Evolutionary conservation across 2,888 invertebrate genomes (phyloP).

Genomic region (Hylaea fasciaria): DNA sequence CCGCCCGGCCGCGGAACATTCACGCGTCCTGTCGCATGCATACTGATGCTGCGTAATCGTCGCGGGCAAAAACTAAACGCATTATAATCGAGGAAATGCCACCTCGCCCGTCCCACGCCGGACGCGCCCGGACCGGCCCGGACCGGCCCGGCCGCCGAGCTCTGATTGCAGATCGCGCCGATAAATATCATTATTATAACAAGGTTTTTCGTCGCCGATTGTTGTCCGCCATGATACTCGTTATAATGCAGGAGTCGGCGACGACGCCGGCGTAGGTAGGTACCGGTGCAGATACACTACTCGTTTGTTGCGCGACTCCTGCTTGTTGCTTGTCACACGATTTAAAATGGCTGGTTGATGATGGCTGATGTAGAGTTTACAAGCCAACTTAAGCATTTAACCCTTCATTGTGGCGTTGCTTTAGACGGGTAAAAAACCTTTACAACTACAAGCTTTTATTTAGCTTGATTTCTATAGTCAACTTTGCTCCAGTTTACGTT

Average conservation of each 20-base stretch:
- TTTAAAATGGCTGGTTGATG: too few species aligned
- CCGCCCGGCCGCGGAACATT: conserved; percentile 30
- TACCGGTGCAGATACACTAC: conserved; percentile 2
- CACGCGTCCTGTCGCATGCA: conserved; percentile 66
- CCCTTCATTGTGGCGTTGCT: too few species aligned
- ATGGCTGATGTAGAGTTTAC: too few species aligned
- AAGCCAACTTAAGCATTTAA: too few species aligned
- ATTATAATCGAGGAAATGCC: conserved; percentile 75
- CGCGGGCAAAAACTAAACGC: conserved; percentile 71
- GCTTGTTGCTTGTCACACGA: not conserved
- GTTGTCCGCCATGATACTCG: conserved; percentile 26
- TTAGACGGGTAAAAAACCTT: too few species aligned
- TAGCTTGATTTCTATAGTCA: too few species aligned
- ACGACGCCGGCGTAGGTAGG: not conserved
- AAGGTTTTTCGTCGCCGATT: conserved; percentile 33
- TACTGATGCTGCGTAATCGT: conserved; percentile 78
- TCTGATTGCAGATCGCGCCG: conserved; percentile 39
- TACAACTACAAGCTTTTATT: too few species aligned
- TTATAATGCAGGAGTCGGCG: conserved; percentile 3
- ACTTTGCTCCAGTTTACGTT: too few species aligned
- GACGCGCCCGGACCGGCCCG: conserved; percentile 45
- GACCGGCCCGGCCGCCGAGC: conserved; percentile 40
- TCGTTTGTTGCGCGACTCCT: conserved; percentile 4
- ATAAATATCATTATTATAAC: conserved; percentile 43
- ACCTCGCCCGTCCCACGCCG: conserved; percentile 20